These are phyloP conservation scores for Apodemus speciosus DNA, from an alignment of 2,113 vertebrate species.

Conservation along the genomic window DNA sequence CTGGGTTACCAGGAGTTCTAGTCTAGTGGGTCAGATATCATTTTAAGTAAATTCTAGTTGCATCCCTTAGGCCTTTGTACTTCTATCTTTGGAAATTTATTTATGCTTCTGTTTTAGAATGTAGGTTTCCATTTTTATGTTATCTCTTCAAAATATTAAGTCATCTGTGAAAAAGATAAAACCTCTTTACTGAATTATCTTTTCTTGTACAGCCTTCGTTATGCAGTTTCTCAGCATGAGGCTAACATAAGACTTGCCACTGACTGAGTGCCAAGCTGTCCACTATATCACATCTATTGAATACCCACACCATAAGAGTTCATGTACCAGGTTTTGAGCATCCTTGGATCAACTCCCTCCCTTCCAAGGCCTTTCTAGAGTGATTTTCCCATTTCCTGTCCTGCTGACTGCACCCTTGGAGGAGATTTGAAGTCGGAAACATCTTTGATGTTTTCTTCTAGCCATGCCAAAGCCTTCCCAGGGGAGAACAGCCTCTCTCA, in stretches of 20 bases:
- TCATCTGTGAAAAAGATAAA: slow-evolving; percentile 71
- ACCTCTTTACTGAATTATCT: slow-evolving; percentile 71
- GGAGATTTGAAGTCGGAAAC: slow-evolving; percentile 81
- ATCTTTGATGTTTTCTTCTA: slow-evolving; percentile 84
- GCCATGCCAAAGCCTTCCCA: slow-evolving; percentile 81
- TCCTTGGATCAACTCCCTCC: slow-evolving; percentile 68
- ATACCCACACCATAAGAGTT: slow-evolving; percentile 64
- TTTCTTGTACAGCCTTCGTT: slow-evolving; percentile 67
- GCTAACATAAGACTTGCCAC: slow-evolving; percentile 63
- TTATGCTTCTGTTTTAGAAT: slow-evolving; percentile 75
- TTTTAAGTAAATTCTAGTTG: slow-evolving; percentile 43
- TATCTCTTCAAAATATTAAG: slow-evolving; percentile 78
- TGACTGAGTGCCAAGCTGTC: slow-evolving; percentile 73
- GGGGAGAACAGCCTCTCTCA: slow-evolving; percentile 81
- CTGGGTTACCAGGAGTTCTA: slow-evolving; percentile 72
- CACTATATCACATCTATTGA: slow-evolving; percentile 63
- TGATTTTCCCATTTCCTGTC: slow-evolving; percentile 84
- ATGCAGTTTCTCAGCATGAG: slow-evolving; percentile 59
- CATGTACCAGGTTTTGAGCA: slow-evolving; percentile 56
- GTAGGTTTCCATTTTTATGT: slow-evolving; percentile 64
- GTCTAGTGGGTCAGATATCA: slow-evolving; percentile 70
- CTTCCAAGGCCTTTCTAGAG: slow-evolving; percentile 79
- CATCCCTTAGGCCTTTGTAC: slow-evolving; percentile 50
- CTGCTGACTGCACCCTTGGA: slow-evolving; percentile 80
- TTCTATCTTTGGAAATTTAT: slow-evolving; percentile 71